A percentile compares a stretch with the other conserved stretches of the same genome.
These are phyloP conservation scores for Echeneis naucrates DNA, from an alignment of 2,797 vertebrate genomes.

Conservation along the genomic window DNA sequence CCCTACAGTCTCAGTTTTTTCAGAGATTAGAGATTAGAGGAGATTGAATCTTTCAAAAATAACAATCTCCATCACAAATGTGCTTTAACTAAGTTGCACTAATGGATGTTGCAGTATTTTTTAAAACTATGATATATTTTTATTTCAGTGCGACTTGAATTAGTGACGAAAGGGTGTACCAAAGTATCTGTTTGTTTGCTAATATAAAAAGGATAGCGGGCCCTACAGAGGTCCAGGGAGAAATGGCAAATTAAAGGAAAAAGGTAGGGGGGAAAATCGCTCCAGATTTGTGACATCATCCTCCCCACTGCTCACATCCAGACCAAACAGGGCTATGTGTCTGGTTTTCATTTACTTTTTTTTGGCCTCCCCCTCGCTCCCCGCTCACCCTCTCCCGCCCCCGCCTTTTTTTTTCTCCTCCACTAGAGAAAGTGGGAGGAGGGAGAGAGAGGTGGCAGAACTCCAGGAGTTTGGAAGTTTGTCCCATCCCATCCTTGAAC, in stretches of 20 bases:
- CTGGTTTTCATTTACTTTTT: conserved; percentile 83
- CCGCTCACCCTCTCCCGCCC: conserved; percentile 26
- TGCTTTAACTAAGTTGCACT: background rate
- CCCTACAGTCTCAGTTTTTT: conserved; percentile 2
- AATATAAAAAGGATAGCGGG: background rate
- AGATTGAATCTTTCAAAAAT: background rate
- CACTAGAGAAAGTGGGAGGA: conserved; percentile 82
- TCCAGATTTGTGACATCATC: conserved; percentile 79
- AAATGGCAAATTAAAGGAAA: conserved; percentile 35
- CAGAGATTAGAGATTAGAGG: conserved; percentile 8
- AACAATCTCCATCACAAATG: background rate
- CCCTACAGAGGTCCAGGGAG: conserved; percentile 32
- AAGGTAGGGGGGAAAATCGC: conserved; percentile 57
- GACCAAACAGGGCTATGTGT: conserved; percentile 82
- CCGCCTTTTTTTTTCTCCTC: conserved; percentile 55
- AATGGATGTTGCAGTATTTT: background rate
- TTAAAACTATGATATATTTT: background rate
- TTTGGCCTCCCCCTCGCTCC: conserved; percentile 35
- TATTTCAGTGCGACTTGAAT: background rate
- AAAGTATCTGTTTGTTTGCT: background rate
- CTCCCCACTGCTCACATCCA: conserved; percentile 71
- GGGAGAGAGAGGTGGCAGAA: conserved; percentile 75
- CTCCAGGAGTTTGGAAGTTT: conserved; percentile 81
- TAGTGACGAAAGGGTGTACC: background rate
- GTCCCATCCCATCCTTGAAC: conserved; percentile 76